phyloP scores from a whole-genome alignment of 2,113 vertebrate species.

The Rhea pennata region DNA sequence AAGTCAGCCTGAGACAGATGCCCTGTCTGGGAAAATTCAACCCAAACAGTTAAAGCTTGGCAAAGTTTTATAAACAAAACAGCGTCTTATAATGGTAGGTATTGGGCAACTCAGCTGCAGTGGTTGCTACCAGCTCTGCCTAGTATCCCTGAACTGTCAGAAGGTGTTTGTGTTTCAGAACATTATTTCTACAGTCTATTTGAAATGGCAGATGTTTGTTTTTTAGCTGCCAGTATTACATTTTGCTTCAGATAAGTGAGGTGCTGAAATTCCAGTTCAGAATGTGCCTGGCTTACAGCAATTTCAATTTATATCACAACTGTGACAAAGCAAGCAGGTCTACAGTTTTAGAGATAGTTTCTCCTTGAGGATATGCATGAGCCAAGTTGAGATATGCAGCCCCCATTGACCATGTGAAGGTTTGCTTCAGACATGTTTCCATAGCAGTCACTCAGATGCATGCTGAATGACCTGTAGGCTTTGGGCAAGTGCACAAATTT shows the following conservation, averaged over 20 bases:
- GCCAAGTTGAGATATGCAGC: neutral
- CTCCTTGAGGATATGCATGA: neutral
- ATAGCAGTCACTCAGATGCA: fast-evolving
- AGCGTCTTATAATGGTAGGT: neutral
- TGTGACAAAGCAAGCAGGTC: neutral
- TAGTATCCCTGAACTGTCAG: constrained; percentile 50
- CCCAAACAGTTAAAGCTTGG: constrained; percentile 27
- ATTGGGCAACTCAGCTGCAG: neutral
- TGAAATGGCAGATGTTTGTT: constrained; percentile 66
- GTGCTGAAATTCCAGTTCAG: constrained; percentile 53
- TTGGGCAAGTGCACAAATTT: neutral
- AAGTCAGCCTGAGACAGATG: constrained; percentile 23
- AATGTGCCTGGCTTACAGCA: constrained; percentile 21
- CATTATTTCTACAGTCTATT: constrained; percentile 50
- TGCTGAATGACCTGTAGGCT: fast-evolving
- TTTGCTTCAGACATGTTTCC: neutral
- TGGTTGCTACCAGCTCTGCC: constrained; percentile 20
- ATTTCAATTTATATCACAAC: constrained; percentile 16
- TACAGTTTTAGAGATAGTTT: neutral
- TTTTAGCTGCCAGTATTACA: constrained; percentile 55
- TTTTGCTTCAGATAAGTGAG: constrained; percentile 58
- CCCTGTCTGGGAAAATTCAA: constrained; percentile 49
- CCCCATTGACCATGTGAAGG: fast-evolving
- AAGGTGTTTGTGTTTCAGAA: constrained; percentile 58
- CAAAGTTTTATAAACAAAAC: constrained; percentile 18